phyloP scores from a whole-genome alignment of 2,797 vertebrate genomes.

The Hydrolagus colliei region DNA sequence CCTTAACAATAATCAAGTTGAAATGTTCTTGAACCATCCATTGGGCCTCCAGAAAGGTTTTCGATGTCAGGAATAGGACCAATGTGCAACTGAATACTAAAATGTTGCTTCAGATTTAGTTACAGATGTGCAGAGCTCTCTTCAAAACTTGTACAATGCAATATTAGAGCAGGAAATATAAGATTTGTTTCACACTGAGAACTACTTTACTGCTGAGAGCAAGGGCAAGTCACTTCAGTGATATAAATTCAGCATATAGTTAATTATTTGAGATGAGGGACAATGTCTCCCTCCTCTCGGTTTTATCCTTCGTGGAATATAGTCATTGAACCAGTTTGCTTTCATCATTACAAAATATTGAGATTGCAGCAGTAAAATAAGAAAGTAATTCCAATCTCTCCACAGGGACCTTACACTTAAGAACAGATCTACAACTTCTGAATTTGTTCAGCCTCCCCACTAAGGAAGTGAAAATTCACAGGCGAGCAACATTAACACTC shows the following conservation, averaged over 20 bases:
- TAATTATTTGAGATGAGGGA: background rate
- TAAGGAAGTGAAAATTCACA: background rate
- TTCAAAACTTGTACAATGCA: no score
- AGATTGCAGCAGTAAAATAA: background rate
- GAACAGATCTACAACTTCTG: background rate
- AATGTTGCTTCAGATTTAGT: no score
- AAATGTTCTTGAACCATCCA: background rate
- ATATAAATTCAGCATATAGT: background rate
- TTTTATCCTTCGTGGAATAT: background rate
- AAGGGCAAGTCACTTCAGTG: no score
- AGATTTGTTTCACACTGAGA: no score
- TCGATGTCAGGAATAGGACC: no score
- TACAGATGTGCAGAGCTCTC: no score
- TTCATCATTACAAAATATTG: background rate
- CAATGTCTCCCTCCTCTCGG: background rate
- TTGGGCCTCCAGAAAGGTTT: no score
- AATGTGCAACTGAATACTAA: no score
- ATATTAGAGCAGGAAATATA: no score
- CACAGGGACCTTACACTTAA: background rate
- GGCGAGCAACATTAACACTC: background rate
- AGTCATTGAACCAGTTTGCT: background rate
- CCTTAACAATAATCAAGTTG: background rate
- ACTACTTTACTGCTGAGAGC: no score
- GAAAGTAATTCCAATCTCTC: background rate
- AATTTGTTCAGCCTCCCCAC: background rate